Evolutionary conservation across 2,888 invertebrate species (phyloP), one percentile per base, ranked within the genome.

Genomic region (Trilocha varians): DNA sequence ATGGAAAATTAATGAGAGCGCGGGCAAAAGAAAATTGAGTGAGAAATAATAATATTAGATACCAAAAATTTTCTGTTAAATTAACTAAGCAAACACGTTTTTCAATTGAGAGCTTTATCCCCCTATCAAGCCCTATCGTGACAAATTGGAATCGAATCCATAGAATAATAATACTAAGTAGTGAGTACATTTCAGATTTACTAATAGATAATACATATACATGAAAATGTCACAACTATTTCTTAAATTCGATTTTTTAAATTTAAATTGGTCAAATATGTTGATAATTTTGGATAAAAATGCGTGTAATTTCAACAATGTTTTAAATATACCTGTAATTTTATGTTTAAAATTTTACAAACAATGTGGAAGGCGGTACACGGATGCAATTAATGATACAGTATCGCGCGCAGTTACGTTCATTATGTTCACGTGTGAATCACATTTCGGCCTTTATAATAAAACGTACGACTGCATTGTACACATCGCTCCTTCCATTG

Each of bases 1-100:
- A 72, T 70, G 65, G 68, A 70, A 69, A 75, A 72, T 73, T 68
- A 72, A 78, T 71, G 66, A 65, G 64, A 65, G 70, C 65, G 57
- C 68, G 66, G 50, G 62, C 53, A 48, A 67, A 71, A 71, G 70
- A 72, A 74, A 79, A 79, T 78, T 70, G 25, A 73, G 63, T 70
- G 67, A 59, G 56, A 50, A 63, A 63, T 66, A 64, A 25, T 25
- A 25, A 3, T 5, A 25, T 9, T 25, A 25, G n/a, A 25, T 60
- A 55, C 52, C 50, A 55, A 59, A 60, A 62, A 57, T 56, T 59
- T 52, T 52, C 56, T 48, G 43, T 49, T 54, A 62, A 71, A 74
- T 78, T 77, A 71, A 70, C 67, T 70, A 57, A 61, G 64, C 70
- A 75, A 72, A 74, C 69, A 67, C 53, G 53, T 25, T 6, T 2